Evolutionary conservation across 2,113 vertebrate genomes (phyloP).

Genomic region (Amia ocellicauda): DNA sequence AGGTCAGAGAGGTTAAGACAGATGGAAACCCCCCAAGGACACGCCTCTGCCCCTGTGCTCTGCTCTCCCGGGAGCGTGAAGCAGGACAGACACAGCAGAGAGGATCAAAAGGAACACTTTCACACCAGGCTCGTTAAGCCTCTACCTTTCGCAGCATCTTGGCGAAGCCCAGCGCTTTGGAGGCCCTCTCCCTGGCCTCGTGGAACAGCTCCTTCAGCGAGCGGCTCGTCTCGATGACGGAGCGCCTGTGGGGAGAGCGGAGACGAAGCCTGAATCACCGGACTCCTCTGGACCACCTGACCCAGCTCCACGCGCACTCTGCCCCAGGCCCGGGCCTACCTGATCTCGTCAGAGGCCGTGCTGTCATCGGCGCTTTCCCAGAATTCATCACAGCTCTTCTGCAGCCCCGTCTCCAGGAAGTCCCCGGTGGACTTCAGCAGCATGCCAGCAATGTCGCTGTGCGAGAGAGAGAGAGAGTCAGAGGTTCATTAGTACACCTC

Average conservation of each 20-base stretch:
- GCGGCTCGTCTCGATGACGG: constrained; percentile 92
- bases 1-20: too few species aligned
- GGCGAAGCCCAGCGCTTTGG: constrained; percentile 95
- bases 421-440: constrained; percentile 93
- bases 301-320: too few species aligned
- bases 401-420: constrained; percentile 85
- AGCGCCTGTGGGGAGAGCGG: constrained; percentile 68
- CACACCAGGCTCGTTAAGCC: too few species aligned
- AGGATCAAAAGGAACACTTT: too few species aligned
- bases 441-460: constrained; percentile 94
- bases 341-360: constrained; percentile 89
- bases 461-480: constrained; percentile 13
- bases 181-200: constrained; percentile 92
- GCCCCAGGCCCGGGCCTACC: too few species aligned
- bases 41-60: too few species aligned
- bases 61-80: too few species aligned
- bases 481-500: background rate
- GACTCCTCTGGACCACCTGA: constrained; percentile 4
- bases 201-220: constrained; percentile 96
- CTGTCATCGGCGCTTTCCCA: constrained; percentile 88
- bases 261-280: background rate
- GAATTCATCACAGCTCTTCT: constrained; percentile 86
- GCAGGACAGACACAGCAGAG: too few species aligned
- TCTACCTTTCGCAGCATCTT: constrained; percentile 97
- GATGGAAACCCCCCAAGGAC: too few species aligned